phyloP scores from a whole-genome alignment of 2,797 vertebrate species.

The Gastrophryne carolinensis region DNA sequence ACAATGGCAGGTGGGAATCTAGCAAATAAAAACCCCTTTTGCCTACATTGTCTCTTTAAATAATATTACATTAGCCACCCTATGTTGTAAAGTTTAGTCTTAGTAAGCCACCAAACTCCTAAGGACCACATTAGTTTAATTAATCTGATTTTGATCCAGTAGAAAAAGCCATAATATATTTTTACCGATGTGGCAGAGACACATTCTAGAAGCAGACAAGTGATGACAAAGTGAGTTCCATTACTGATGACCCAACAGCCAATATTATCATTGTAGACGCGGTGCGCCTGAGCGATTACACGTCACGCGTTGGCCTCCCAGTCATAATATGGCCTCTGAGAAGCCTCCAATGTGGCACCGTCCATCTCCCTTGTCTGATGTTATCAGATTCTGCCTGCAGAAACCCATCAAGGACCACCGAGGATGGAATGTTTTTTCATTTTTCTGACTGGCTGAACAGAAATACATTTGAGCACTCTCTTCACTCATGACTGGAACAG shows the following conservation, averaged over 20 bases:
- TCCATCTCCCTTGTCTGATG: conserved; percentile 37
- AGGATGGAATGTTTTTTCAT: conserved; percentile 16
- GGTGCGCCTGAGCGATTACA: conserved; percentile 30
- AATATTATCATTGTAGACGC: conserved; percentile 22
- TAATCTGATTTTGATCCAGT: too few species aligned
- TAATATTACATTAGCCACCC: too few species aligned
- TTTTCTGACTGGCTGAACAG: conserved; percentile 43
- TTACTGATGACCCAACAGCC: conserved; percentile 13
- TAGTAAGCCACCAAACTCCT: too few species aligned
- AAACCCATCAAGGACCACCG: conserved; percentile 1
- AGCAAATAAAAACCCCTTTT: too few species aligned
- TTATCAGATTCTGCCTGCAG: conserved; percentile 13
- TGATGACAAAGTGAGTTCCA: not conserved
- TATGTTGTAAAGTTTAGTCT: too few species aligned
- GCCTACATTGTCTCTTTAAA: too few species aligned
- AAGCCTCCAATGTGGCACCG: conserved; percentile 12
- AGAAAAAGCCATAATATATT: too few species aligned
- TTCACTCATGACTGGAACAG: not conserved
- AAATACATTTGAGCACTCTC: conserved; percentile 33
- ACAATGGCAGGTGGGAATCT: too few species aligned
- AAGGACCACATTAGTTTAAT: too few species aligned
- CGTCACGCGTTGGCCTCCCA: conserved; percentile 7
- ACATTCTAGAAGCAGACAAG: too few species aligned
- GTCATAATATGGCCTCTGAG: conserved; percentile 5
- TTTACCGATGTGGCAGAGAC: too few species aligned